Base-by-base conservation (phyloP, 92 coral and sea anemone genomes). In the Bergia sp. region DNA sequence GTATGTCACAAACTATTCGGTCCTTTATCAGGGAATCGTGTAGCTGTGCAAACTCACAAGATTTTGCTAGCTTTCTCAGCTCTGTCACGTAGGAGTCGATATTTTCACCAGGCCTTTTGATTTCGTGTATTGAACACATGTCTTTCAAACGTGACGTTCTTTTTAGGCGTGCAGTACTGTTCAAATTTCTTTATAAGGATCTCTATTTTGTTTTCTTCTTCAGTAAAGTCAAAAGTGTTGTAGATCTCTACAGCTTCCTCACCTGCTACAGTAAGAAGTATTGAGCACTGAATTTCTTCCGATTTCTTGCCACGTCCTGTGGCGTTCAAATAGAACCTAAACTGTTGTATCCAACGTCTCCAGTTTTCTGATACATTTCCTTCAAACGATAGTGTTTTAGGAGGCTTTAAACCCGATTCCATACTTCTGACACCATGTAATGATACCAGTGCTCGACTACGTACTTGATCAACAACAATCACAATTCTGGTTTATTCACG, bases 21-120 rank as follows among this genome's bases (percentile, higher is more conserved):
- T 78, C 82, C 39, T 40, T 6, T 7, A 81, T 81, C 37, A 81
- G 36, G 85, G n/a, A 6, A 64, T 73, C 73, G 76, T 49, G 57
- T 3, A 86, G 16, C 66, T 38, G 80, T 41, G 47, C 90, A 86
- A 80, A 76, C 23, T 73, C 64, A 49, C 91, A 89, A 21, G 82
- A 58, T 57, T 73, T 88, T 50, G 91, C 65, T 9, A 91, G 77
- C 72, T 43, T 80, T 50, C 72, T 6, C 58, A 88, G 80, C 64
- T 89, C 92, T 9, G 79, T 89, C 1, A 86, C 91, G 77, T 88
- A 91, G 47, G 74, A 57, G 55, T 88, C 93, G 2, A 91, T 91
- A 42, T 50, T 69, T 47, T 91, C 89, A n/a, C 20, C 23, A 57
- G 18, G 64, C 72, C 23, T 75, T 91, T 57, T 91, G 93, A 45